Conservation (phyloP, 2,113 vertebrate species). For the Platysteira castanea region DNA sequence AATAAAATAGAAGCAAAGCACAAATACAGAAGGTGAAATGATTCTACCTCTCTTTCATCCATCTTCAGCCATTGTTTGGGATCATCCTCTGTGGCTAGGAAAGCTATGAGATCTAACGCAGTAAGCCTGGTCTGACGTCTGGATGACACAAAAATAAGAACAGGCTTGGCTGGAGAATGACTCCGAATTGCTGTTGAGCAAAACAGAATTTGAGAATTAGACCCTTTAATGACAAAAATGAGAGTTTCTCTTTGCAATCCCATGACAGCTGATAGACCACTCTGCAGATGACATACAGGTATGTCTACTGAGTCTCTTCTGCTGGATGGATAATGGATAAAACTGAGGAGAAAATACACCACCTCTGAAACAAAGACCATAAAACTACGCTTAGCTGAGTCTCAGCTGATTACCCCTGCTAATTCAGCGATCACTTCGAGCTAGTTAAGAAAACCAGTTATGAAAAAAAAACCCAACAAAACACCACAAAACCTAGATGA, state of each 20-base stretch:
- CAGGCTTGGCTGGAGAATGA: conserved; percentile 95
- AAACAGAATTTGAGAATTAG: conserved; percentile 23
- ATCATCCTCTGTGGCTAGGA: conserved; percentile 93
- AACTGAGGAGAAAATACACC: background rate
- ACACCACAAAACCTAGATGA: background rate
- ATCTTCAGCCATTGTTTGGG: conserved; percentile 99
- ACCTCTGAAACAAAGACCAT: background rate
- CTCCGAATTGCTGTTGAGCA: conserved; percentile 87
- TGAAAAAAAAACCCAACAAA: background rate
- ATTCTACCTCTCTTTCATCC: conserved; percentile 92
- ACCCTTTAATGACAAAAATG: background rate
- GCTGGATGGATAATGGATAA: background rate
- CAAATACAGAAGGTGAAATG: background rate
- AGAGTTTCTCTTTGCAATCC: background rate
- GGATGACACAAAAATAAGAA: conserved; percentile 97
- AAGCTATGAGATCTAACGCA: conserved; percentile 94
- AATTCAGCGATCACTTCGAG: background rate
- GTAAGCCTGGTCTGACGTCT: conserved; percentile 95
- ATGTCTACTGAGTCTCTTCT: background rate
- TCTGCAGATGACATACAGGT: background rate
- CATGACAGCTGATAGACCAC: background rate
- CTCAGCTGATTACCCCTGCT: background rate
- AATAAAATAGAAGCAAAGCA: background rate
- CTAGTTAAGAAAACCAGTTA: background rate
- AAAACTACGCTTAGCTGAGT: background rate